Base-by-base conservation (phyloP, 2,888 invertebrate genomes). In the Chirona hameri region DNA sequence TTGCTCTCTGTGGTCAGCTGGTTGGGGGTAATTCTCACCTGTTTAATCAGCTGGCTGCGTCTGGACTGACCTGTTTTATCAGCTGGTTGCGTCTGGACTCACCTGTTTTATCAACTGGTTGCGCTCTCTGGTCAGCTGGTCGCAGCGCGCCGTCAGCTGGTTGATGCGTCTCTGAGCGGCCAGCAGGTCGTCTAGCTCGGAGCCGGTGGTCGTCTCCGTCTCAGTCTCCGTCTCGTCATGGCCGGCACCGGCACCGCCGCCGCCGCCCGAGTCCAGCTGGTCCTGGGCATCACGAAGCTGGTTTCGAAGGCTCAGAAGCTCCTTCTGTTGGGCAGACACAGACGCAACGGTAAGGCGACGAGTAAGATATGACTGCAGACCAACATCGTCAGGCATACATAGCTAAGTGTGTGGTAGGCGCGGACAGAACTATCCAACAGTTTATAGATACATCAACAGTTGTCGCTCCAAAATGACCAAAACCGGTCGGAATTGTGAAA, bases 181-280 rank as follows among this genome's bases (percentile, higher is more conserved):
- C 46, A 46, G 39, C 76, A 76, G 76, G 24, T 76, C 76, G 39
- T 76, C 76, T 39, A 76, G 76, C 24, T 76, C 76, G 76, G 76
- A 39, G 52, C 52, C 52, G 52, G 52, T 7, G 7, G 52, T 52
- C 52, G 52, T 52, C 52, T 52, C 52, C 52, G 52, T 52, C 52
- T 52, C 52, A 4, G 52, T 52, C 52, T 52, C 52, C 52, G 52
- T 52, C 52, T 52, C 52, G 52, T 52, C 52, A 52, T 52, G 52
- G 52, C 52, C 52, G 39, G 39, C 39, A 39, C 39, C 39, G 7
- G 39, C 39, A 24, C 46, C 76, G 46, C 24, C 24, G 46, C 46
- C 76, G 46, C 24, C 24, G 15, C 24, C 76, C 46, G 76, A 46
- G 46, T 76, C 39, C 24, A 21, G 60, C 76, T 24, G 46, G 10